Base-by-base conservation (phyloP, 2,888 invertebrate genomes). In the Sesia bembeciformis region DNA sequence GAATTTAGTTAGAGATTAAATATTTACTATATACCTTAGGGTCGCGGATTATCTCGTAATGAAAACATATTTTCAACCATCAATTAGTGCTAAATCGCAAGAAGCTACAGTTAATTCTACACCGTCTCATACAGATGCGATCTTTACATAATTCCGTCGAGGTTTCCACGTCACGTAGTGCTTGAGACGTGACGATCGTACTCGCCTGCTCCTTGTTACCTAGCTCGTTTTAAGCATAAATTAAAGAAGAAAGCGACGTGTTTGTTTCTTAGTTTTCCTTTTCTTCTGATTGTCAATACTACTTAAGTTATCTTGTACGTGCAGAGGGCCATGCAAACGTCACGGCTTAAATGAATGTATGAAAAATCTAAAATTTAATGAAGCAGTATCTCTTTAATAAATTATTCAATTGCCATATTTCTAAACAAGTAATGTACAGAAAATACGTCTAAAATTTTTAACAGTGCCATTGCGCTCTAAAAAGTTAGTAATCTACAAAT, bases 141-240 rank as follows among this genome's bases (percentile, higher is more conserved):
- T 72, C 67, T 72, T 73, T 66, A 72, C 72, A 72, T 70, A 70
- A 76, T 76, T 72, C 68, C 62, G 65, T 58, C 61, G 62, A 59
- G 67, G 71, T 66, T 76, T 68, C 64, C 67, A 54, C 53, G 66
- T 69, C 79, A 79, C 78, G 79, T 78, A 72, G 63, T 57, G 55
- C 57, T 64, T 55, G 66, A 66, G 58, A 76, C 78, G 78, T 80
- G 78, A 76, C 77, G 72, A 71, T 75, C 68, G 72, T 65, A 70
- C 66, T 59, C 66, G 66, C 56, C 62, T 63, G 66, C 61, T 62
- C 60, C 59, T 58, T 62, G 56, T 62, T 58, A 59, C 62, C 63
- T 62, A 59, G 61, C 55, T 55, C 53, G 55, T 55, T 52, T 55
- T 55, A 55, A 57, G 55, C 40, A 55, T 55, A 52, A 23, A 49